Conservation (phyloP, 2,113 vertebrate species). For the Willisornis vidua region DNA sequence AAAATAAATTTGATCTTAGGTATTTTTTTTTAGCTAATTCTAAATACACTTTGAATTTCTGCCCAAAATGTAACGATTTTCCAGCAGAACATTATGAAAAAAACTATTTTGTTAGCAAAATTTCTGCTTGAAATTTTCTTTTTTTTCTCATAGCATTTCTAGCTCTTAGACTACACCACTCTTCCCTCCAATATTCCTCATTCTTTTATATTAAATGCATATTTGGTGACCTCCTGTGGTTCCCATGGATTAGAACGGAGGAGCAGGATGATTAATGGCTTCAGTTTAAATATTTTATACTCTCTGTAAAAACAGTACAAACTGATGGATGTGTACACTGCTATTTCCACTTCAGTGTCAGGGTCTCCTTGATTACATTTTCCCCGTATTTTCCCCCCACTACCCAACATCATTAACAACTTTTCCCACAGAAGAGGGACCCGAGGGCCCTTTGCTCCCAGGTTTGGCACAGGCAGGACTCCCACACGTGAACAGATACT, state of each 20-base stretch:
- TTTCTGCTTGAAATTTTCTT: neutral
- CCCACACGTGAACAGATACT: constrained; percentile 32
- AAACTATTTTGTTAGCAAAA: neutral
- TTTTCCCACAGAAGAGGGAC: constrained; percentile 8
- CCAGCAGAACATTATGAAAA: neutral
- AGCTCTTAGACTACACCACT: neutral
- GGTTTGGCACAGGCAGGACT: neutral
- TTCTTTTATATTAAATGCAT: constrained; percentile 65
- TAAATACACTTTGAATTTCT: neutral
- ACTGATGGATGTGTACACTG: constrained; percentile 51
- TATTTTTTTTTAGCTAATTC: neutral
- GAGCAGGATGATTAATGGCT: constrained; percentile 54
- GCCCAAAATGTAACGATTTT: neutral
- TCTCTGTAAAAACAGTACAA: constrained; percentile 61
- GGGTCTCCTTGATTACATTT: constrained; percentile 35
- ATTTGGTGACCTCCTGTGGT: constrained; percentile 70
- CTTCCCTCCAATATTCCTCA: constrained; percentile 20
- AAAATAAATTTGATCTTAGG: neutral
- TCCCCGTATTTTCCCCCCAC: neutral
- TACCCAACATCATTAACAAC: neutral
- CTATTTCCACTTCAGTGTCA: constrained; percentile 17
- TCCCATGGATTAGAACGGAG: constrained; percentile 60
- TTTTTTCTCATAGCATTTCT: neutral
- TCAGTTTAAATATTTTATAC: constrained; percentile 67
- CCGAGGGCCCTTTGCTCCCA: neutral